Percentiles rank a stretch among this genome's conserved stretches.
Conservation (phyloP, 2,113 vertebrate species). For the Carassius auratus region DNA sequence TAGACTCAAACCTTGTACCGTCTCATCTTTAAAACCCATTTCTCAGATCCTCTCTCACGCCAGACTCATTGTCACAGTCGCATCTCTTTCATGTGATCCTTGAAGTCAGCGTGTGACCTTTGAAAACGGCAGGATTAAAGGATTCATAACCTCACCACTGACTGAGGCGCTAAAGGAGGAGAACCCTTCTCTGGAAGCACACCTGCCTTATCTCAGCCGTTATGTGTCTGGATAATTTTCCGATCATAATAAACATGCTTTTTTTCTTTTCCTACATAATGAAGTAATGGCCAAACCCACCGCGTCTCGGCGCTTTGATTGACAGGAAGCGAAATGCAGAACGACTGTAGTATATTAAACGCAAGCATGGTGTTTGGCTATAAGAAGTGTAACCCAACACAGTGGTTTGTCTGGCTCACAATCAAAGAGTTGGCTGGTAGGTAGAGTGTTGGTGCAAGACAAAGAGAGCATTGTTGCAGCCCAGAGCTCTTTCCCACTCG, state of each 20-base stretch:
- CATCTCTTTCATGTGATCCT: conserved; percentile 33
- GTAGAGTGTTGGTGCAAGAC: conserved; percentile 80
- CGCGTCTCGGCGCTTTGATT: conserved; percentile 75
- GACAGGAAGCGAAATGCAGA: conserved; percentile 81
- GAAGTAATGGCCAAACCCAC: conserved; percentile 68
- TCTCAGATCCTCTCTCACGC: not conserved
- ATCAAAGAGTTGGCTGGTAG: conserved; percentile 83
- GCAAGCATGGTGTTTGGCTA: conserved; percentile 84
- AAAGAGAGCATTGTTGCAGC: conserved; percentile 85
- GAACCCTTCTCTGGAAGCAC: conserved; percentile 13
- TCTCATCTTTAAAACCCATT: conserved; percentile 9
- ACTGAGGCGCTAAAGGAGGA: not conserved
- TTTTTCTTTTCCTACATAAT: conserved; percentile 78
- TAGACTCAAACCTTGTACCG: not conserved
- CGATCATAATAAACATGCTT: conserved; percentile 58
- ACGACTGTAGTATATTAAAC: conserved; percentile 85
- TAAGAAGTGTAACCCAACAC: conserved; percentile 84
- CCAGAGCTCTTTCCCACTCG: conserved; percentile 75
- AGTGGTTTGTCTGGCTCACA: conserved; percentile 84
- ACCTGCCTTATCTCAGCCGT: conserved; percentile 29
- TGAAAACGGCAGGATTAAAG: conserved; percentile 29
- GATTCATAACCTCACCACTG: conserved; percentile 40
- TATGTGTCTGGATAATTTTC: conserved; percentile 48
- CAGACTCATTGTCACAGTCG: not conserved
- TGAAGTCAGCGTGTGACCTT: conserved; percentile 32